Evolutionary conservation across 2,113 vertebrate species (phyloP), one percentile per base, ranked within the genome.

Genomic region (Nerophis ophidion): DNA sequence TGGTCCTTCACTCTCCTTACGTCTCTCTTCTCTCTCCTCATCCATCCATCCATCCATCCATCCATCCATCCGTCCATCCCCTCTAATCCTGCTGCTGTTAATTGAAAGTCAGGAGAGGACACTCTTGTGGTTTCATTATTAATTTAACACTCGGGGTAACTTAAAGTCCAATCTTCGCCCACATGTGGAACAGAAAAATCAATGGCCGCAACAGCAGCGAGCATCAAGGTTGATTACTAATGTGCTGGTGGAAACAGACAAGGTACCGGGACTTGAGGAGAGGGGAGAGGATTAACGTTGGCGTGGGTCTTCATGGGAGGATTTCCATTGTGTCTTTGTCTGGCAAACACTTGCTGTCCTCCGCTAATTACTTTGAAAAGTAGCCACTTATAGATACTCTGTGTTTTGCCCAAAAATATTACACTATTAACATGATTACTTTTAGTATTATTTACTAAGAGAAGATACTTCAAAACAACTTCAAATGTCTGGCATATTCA

Each of bases 101-200:
- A 91, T 91, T 91, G 90, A 89, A 90, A 89, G 89, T 88, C 88
- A 89, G 86, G 79, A 86, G 87, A 90, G 88, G 88, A 86, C 83
- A 90, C 81, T 87, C 86, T 85, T 86, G 89, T 78, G 86, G 89
- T 90, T 89, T 90, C 88, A 90, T 90, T 90, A 91, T 91, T 90
- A 90, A 91, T 91, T 91, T 89, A 91, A 89, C 89, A 91, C 89
- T 90, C 87, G 84, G 89, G 89, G 87, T 91, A 91, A 90, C 87
- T 90, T 90, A 91, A 91, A 91, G 89, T 91, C 89, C 89, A 90
- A 90, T 90, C 90, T 91, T 91, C 89, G 89, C 84, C 87, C 89
- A 90, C 89, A 90, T 88, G 87, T 90, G 89, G 83, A 91, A 91
- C 88, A 90, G 85, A 84, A 90, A 91, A 91, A 91, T 91, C 90